Conservation (phyloP, 2,888 invertebrate species). For the Therioaphis trifolii region DNA sequence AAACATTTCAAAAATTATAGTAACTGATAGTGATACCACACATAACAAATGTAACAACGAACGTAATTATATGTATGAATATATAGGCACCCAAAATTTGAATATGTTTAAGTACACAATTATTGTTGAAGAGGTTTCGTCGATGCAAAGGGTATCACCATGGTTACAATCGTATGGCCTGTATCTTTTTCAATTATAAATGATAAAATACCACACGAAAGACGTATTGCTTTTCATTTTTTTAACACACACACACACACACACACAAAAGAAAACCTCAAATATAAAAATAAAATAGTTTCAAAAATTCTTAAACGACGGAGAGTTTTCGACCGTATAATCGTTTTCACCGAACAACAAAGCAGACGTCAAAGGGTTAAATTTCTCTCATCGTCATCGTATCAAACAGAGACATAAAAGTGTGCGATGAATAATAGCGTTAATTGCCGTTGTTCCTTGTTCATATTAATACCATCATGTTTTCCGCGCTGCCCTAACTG, state of each 20-base stretch:
- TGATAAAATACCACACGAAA: neutral
- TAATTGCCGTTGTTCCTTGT: neutral
- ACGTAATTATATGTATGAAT: too few relatives aligned
- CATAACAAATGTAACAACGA: too few relatives aligned
- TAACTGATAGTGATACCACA: too few relatives aligned
- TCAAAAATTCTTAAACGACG: neutral
- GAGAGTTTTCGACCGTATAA: neutral
- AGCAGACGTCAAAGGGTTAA: neutral
- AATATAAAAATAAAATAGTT: neutral
- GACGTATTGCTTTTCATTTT: neutral
- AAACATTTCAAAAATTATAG: too few relatives aligned
- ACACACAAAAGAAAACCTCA: conserved; percentile 1
- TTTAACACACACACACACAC: too few relatives aligned
- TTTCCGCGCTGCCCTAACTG: neutral
- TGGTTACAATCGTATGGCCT: neutral
- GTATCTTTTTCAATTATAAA: conserved; percentile 3
- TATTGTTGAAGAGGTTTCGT: conserved; percentile 19
- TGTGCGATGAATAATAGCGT: neutral
- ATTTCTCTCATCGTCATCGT: neutral
- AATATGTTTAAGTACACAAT: too few relatives aligned
- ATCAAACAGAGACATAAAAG: neutral
- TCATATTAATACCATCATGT: neutral
- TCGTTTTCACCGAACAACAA: neutral
- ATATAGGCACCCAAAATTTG: too few relatives aligned
- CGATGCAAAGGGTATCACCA: neutral